phyloP scores from a whole-genome alignment of 1,140 invertebrate species.

The Saccostrea echinata region DNA sequence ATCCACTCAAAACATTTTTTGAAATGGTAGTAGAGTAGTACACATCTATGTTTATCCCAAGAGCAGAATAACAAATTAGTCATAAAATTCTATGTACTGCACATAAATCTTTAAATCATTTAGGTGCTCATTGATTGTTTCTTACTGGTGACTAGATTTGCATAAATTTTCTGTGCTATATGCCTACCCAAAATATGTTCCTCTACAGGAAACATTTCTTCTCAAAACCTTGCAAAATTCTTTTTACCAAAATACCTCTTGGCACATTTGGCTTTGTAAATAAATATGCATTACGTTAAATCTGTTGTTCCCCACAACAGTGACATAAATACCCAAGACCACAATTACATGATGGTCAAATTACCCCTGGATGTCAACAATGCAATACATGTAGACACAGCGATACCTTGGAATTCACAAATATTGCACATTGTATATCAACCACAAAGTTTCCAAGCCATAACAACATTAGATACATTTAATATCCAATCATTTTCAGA shows the following conservation, averaged over 20 bases:
- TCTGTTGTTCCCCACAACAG: not conserved
- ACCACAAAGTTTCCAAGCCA: not conserved
- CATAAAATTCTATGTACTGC: not conserved
- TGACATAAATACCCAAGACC: not conserved
- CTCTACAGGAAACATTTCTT: not conserved
- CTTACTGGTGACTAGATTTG: not conserved
- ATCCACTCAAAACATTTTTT: not conserved
- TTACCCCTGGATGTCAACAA: not conserved
- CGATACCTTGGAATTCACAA: constrained; percentile 25
- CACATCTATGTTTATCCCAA: not conserved
- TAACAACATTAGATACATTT: not conserved
- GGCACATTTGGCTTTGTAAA: constrained; percentile 11
- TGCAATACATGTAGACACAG: constrained; percentile 1
- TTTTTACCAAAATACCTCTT: not conserved
- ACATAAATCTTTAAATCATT: not conserved
- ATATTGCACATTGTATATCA: constrained; percentile 28
- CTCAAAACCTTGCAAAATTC: not conserved
- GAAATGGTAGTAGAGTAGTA: no score
- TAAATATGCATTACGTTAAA: not conserved
- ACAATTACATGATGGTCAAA: not conserved
- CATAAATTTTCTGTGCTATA: not conserved
- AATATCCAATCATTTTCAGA: not conserved
- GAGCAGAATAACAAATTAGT: not conserved
- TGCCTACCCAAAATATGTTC: not conserved
- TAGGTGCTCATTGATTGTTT: constrained; percentile 19